Conservation (phyloP, 2,113 vertebrate genomes). For the Microcebus ravelobensis region DNA sequence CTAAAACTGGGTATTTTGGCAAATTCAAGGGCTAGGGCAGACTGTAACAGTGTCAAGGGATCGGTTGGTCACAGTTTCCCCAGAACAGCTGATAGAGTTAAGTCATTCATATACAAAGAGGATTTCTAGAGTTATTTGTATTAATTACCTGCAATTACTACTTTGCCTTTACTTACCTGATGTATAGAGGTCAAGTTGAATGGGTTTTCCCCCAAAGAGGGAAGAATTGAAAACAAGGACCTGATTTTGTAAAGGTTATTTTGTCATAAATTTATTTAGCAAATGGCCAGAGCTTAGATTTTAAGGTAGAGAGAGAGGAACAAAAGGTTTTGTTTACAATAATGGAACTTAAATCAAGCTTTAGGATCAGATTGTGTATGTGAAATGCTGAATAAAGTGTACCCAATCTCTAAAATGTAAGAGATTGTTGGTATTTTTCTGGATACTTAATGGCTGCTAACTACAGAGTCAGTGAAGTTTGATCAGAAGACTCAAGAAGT, state of each 20-base stretch:
- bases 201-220: background rate
- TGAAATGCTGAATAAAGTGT: background rate
- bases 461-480: background rate
- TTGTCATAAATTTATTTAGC: background rate
- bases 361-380: background rate
- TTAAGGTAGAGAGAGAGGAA: constrained; percentile 2
- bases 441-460: background rate
- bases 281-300: background rate
- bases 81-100: background rate
- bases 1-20: background rate
- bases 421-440: background rate
- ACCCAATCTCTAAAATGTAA: background rate
- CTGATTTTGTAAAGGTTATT: background rate
- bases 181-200: background rate
- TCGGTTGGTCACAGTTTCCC: background rate
- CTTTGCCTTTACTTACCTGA: background rate
- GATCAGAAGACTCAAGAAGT: background rate
- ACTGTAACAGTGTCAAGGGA: background rate
- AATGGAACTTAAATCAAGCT: background rate
- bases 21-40: background rate
- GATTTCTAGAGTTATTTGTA: background rate
- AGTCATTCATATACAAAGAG: background rate
- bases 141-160: background rate
- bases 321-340: background rate
- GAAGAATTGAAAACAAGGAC: background rate